Evolutionary conservation across 2,888 invertebrate genomes (phyloP).

Genomic region (Encarsia formosa): DNA sequence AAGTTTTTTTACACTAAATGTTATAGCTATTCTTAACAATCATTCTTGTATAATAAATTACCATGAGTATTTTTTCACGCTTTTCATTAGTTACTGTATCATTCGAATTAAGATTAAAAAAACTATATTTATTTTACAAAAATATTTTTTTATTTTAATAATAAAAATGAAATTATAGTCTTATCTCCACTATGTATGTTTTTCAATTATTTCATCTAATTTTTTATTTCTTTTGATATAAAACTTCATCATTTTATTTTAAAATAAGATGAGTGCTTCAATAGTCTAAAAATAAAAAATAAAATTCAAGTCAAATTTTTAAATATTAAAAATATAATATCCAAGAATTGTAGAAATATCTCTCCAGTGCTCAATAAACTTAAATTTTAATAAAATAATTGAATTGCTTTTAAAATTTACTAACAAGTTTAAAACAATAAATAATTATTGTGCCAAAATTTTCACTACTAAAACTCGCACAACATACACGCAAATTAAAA

Average conservation of each 20-base stretch:
- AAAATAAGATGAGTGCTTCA: constrained; percentile 9
- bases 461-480: no score
- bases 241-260: neutral
- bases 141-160: constrained; percentile 20
- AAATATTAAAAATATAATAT: neutral
- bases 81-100: constrained; percentile 1
- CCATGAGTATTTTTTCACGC: neutral
- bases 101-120: constrained; percentile 11
- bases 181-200: constrained; percentile 23
- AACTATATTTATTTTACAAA: constrained; percentile 21
- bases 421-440: no score
- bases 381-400: no score
- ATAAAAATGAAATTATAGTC: constrained; percentile 18
- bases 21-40: constrained; percentile 12
- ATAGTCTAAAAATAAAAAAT: constrained; percentile 1
- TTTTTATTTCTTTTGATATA: neutral
- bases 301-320: neutral
- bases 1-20: neutral
- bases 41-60: constrained; percentile 1
- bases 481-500: no score
- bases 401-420: no score
- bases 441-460: no score
- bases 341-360: no score
- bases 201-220: neutral
- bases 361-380: no score